Base-by-base conservation (phyloP, 2,797 vertebrate genomes). In the Merluccius polli region DNA sequence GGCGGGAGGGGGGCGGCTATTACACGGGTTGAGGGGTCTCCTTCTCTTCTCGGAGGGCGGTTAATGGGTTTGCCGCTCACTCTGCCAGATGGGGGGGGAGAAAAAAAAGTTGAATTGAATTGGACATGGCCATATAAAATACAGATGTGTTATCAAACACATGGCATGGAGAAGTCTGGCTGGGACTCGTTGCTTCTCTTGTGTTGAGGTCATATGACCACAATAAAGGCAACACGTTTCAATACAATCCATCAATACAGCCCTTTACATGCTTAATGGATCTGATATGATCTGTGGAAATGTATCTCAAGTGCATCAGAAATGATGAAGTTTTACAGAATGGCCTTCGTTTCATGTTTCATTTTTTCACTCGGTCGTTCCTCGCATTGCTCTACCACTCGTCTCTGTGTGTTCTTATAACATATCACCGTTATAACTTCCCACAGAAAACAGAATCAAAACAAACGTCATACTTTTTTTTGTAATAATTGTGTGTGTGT, bases 41-140 rank as follows among this genome's bases (percentile, higher is more conserved):
- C 24, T 24, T 69, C 79, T 69, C 73, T 71, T 67, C 31, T 15
- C 27, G 78, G 21, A 70, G 44, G 78, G 29, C 72, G 35, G 21
- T 68, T 75, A 44, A 71, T 52, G 38, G 41, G 1, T 82, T 77
- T 70, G 70, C 29, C 41, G 15, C 31, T 44, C 24, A 27, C 80
- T 16, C 27, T 27, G 24, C 4, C 24, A 27, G 59, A 6, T 59
- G 21, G 1, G 8, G 36, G 10, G 3, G 33, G 33, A 35, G 33
- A 35, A 35, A 52, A 52, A 16, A 52, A 4, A 18, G 21, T 24
- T 59, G 7, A 59, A 59, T 59, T 59, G 52, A 59, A 24, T 59
- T 59, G 52, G 21, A 59, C 4, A 59, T 59, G 48, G 0, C 48
- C 9, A 7, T 65, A 65, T 65, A 12, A 27, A 11, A 27, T 65